These are phyloP conservation scores for Macrochelys suwanniensis DNA, from an alignment of 2,797 vertebrate genomes.

Conservation along the genomic window DNA sequence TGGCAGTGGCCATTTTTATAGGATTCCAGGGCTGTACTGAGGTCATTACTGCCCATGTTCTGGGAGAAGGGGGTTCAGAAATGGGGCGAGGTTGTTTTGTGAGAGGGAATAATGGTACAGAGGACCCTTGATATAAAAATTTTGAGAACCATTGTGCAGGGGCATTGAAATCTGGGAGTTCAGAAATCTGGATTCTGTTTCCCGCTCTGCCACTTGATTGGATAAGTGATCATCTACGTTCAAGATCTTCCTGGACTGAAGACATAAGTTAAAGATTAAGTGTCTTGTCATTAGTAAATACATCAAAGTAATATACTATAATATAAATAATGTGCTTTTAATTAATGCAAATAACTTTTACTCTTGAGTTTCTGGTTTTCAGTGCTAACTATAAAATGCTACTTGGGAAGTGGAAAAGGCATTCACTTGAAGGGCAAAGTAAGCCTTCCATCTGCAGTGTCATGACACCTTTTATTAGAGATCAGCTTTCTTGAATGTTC, in stretches of 20 bases:
- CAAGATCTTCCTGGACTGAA: neutral
- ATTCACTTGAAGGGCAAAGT: neutral
- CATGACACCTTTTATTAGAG: neutral
- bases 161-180: neutral
- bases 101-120: neutral
- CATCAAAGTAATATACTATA: too few species aligned
- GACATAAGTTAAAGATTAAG: neutral
- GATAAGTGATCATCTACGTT: neutral
- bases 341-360: neutral
- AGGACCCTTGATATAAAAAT: neutral
- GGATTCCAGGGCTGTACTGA: neutral
- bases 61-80: neutral
- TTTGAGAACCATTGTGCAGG: neutral
- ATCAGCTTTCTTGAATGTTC: slow-evolving; percentile 1
- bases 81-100: neutral
- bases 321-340: neutral
- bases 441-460: neutral
- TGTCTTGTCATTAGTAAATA: neutral
- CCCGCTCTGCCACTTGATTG: neutral
- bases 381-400: neutral
- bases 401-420: neutral
- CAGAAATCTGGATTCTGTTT: neutral
- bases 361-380: neutral
- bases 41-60: neutral
- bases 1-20: neutral